Evolutionary conservation across 2,113 vertebrate genomes (phyloP), one percentile per base, ranked within the genome.

Genomic region (Pterocles orientalis): DNA sequence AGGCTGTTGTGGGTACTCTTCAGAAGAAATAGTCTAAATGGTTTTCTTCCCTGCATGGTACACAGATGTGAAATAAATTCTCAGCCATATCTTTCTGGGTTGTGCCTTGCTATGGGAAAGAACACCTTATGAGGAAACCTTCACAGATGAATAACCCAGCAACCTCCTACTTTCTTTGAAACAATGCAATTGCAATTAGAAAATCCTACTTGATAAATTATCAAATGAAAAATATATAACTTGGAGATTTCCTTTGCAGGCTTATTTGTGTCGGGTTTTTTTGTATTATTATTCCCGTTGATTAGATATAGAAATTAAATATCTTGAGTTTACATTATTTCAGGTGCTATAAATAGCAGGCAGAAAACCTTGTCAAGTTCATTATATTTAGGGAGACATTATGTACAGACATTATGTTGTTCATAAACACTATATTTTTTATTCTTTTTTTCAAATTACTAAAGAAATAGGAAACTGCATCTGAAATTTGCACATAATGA

Each of bases 401-500:
- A 73, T 53, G 15, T 73, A 70, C 23, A 79, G 50, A 56, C 33
- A 36, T 36, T 36, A 9, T 36, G 75, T 81, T 91, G 8, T 86
- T 82, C 72, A 82, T 47, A 78, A 95, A 83, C 71, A 80, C 8
- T 39, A 5, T 47, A 23, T 86, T 62, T 53, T 48, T 71, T 34
- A 72, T 70, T 21, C 51, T 69, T 77, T 91, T 45, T 58, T 81
- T 73, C 34, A n/a, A 90, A 56, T 86, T 86, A 41, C 41, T 91
- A 6, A 48, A 92, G 41, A 73, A 73, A 71, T 33, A 92, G 14
- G 28, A 64, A 92, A 20, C 51, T 53, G 41, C 41, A 41, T 79
- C 71, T 89, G 86, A 95, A 89, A 94, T 80, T 61, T 61, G 8
- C 20, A 87, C 88, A 82, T 94, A 95, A 94, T 89, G 57, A 91